phyloP scores from a whole-genome alignment of 2,797 vertebrate species.

The Poeciliopsis infans region DNA sequence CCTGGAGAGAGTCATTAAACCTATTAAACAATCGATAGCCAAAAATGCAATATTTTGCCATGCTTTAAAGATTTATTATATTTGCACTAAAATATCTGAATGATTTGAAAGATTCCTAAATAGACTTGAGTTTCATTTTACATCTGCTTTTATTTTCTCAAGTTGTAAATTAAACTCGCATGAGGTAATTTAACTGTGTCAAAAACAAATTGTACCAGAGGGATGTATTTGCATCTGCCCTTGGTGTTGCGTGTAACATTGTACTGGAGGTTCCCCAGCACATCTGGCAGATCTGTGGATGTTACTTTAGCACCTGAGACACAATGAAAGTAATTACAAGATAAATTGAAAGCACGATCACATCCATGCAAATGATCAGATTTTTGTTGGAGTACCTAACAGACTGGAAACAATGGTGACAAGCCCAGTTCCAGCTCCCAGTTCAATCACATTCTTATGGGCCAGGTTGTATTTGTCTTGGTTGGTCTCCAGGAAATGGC shows the following conservation, averaged over 20 bases:
- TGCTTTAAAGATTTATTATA: neutral
- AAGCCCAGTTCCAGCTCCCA: conserved; percentile 95
- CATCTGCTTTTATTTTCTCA: neutral
- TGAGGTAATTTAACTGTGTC: neutral
- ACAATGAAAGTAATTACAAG: neutral
- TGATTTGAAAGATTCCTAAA: neutral
- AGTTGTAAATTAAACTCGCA: neutral
- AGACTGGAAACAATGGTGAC: conserved; percentile 92
- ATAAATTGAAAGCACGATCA: neutral
- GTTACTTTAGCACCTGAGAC: conserved; percentile 86
- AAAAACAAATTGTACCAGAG: conserved; percentile 63
- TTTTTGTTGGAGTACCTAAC: conserved; percentile 79
- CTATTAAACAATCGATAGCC: neutral
- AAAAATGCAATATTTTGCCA: neutral
- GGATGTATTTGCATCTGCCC: conserved; percentile 85
- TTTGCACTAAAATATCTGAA: neutral
- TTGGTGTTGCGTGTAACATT: conserved; percentile 90
- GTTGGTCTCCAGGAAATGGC: conserved; percentile 92
- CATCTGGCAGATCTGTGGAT: conserved; percentile 91
- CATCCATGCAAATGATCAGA: neutral
- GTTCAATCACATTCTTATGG: conserved; percentile 94
- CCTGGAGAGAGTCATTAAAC: conserved; percentile 40
- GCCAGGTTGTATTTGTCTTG: conserved; percentile 82
- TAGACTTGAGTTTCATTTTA: neutral
- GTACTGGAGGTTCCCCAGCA: conserved; percentile 90